These are phyloP conservation scores for Anguilla rostrata DNA, from an alignment of 2,113 vertebrate genomes.

Conservation along the genomic window DNA sequence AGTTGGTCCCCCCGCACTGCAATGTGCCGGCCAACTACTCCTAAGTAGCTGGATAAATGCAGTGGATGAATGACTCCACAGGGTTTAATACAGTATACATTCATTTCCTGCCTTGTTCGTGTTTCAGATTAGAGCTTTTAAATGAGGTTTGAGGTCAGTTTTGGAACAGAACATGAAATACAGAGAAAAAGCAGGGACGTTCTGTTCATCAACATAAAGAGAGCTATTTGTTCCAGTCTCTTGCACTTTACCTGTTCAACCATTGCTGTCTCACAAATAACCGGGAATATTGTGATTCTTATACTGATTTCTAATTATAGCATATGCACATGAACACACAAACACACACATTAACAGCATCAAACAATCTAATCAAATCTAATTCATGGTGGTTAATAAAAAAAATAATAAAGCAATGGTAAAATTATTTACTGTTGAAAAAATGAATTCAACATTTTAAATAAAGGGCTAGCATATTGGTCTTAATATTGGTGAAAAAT, in stretches of 20 bases:
- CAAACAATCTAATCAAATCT: too few species aligned
- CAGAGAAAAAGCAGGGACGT: not conserved
- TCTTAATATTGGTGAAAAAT: too few species aligned
- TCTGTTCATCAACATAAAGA: not conserved
- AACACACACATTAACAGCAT: not conserved
- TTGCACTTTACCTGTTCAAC: too few species aligned
- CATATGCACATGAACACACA: not conserved
- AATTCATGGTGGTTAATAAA: too few species aligned
- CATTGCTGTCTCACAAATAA: too few species aligned
- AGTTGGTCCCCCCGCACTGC: too few species aligned
- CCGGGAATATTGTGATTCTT: not conserved
- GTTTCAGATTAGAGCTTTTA: slow-evolving; percentile 8
- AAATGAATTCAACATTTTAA: not conserved
- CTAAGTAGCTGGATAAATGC: too few species aligned
- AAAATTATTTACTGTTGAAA: too few species aligned
- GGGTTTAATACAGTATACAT: too few species aligned
- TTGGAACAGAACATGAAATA: not conserved
- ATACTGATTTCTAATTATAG: not conserved
- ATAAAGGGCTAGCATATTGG: not conserved
- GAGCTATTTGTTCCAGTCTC: not conserved
- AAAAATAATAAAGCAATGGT: too few species aligned
- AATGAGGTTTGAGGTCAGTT: slow-evolving; percentile 10
- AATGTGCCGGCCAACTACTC: too few species aligned
- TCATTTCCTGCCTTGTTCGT: slow-evolving; percentile 12
- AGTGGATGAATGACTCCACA: too few species aligned